Percentiles rank a stretch among this genome's conserved stretches.
phyloP scores from a whole-genome alignment of 1,140 invertebrate species.

The Macrostomum lignano region DNA sequence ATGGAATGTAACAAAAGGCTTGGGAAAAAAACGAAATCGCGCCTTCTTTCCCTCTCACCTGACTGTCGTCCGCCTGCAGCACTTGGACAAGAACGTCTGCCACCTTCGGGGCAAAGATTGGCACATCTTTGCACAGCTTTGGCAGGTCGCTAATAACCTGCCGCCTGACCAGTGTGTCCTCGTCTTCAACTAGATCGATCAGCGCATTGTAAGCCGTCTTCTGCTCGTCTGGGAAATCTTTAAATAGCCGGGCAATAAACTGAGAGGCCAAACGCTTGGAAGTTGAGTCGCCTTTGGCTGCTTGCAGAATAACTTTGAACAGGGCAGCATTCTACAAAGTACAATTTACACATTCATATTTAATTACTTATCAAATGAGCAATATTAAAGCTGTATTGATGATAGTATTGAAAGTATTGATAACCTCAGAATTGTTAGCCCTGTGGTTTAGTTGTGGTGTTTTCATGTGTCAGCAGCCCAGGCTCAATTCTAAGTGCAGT shows the following conservation, averaged over 20 bases:
- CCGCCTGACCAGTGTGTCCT: conserved; percentile 52
- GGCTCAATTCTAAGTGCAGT: no score
- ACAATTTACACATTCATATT: no score
- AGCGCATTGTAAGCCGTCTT: conserved; percentile 61
- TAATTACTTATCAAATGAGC: no score
- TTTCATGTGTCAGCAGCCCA: no score
- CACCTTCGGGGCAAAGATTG: conserved; percentile 51
- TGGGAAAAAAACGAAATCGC: no score
- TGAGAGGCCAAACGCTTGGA: conserved; percentile 72
- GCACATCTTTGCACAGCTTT: conserved; percentile 46
- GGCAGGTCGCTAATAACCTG: conserved; percentile 79
- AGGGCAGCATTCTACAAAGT: no score
- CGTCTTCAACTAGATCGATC: conserved; percentile 77
- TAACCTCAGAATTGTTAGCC: no score
- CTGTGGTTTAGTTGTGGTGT: no score
- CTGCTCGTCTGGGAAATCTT: conserved; percentile 52
- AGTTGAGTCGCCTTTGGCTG: conserved; percentile 33
- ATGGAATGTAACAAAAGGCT: no score
- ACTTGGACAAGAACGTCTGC: conserved; percentile 68
- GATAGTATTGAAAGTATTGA: no score
- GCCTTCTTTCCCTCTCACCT: no score
- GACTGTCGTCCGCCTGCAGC: conserved; percentile 40
- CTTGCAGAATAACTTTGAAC: conserved; percentile 44
- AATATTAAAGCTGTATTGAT: no score
- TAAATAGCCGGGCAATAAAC: conserved; percentile 74